phyloP scores from a whole-genome alignment of 1,140 invertebrate species.

The Aporrectodea caliginosa region DNA sequence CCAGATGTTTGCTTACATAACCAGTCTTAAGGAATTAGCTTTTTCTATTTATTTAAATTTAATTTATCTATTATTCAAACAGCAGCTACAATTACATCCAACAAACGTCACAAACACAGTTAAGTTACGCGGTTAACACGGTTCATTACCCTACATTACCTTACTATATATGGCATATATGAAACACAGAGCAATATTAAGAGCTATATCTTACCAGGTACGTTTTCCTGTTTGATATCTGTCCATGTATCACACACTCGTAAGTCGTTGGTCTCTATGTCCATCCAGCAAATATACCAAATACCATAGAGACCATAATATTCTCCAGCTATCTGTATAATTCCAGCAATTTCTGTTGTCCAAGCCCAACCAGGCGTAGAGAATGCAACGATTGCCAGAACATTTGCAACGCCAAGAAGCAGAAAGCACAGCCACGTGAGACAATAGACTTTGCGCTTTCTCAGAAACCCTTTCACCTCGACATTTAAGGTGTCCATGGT shows the following conservation, averaged over 20 bases:
- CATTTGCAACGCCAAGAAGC: not conserved
- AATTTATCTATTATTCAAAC: no score
- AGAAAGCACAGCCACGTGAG: not conserved
- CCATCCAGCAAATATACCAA: constrained; percentile 15
- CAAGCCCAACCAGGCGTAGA: constrained; percentile 10
- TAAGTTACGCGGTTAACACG: no score
- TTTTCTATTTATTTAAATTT: no score
- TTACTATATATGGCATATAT: no score
- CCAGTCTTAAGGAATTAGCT: no score
- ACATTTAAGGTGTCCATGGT: constrained; percentile 10
- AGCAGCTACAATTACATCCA: no score
- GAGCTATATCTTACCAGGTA: not conserved
- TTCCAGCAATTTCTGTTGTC: constrained; percentile 1
- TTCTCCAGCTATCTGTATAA: not conserved
- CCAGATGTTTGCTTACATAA: no score
- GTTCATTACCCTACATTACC: no score
- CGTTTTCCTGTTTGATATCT: not conserved
- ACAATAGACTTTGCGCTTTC: not conserved
- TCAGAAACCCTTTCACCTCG: not conserved
- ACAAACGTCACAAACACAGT: no score
- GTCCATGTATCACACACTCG: not conserved
- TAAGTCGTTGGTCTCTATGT: not conserved
- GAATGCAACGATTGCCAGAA: not conserved
- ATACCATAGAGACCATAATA: constrained; percentile 15
- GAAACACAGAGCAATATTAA: no score